phyloP scores from a whole-genome alignment of 2,113 vertebrate genomes.

The Vidua chalybeata region DNA sequence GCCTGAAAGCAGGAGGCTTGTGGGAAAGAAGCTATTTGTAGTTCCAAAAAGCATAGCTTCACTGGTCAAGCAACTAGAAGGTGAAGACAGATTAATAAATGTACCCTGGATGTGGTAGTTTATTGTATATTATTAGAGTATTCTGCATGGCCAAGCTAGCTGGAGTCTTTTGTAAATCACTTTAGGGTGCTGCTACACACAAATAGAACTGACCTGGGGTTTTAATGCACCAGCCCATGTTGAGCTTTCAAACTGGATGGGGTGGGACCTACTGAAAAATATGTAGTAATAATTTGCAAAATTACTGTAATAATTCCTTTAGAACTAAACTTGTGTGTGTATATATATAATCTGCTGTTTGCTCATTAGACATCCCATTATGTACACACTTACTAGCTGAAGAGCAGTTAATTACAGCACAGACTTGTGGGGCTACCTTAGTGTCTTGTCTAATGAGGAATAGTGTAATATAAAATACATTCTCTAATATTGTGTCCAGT shows the following conservation, averaged over 20 bases:
- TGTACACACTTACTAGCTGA: neutral
- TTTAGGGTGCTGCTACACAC: neutral
- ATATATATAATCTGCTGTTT: neutral
- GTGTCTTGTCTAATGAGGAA: neutral
- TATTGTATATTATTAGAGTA: neutral
- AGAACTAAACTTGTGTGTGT: neutral
- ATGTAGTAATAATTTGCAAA: neutral
- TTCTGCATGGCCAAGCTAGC: neutral
- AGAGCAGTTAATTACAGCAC: neutral
- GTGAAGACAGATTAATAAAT: slow-evolving; percentile 55
- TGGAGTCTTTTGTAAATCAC: neutral
- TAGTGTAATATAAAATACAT: neutral
- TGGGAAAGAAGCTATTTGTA: slow-evolving; percentile 52
- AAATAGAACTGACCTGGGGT: neutral
- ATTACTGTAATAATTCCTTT: neutral
- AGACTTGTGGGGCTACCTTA: neutral
- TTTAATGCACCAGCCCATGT: neutral
- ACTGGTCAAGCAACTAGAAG: slow-evolving; percentile 31
- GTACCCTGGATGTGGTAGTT: slow-evolving; percentile 20
- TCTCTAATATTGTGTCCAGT: neutral
- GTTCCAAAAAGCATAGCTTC: slow-evolving; percentile 4
- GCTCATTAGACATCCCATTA: neutral
- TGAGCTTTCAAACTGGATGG: neutral
- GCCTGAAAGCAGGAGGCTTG: slow-evolving; percentile 25
- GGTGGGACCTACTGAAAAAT: neutral